Evolutionary conservation across 2,113 vertebrate species (phyloP), one percentile per base, ranked within the genome.

Genomic region (Ameiurus melas): DNA sequence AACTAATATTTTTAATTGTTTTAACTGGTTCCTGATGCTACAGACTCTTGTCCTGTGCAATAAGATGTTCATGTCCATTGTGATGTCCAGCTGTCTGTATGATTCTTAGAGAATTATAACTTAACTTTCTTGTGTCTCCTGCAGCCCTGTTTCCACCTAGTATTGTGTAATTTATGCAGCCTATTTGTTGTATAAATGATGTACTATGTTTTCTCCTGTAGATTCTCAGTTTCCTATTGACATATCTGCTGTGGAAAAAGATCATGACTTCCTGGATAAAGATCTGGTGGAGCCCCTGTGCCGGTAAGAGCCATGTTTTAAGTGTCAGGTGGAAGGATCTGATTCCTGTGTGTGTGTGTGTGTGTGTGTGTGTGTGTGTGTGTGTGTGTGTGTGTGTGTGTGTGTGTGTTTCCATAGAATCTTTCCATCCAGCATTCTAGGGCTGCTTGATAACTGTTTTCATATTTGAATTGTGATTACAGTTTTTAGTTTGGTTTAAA

Each of bases 261-360:
- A 99, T 93, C 98, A 99, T 94, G 98, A 99, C 94, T 99, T 99
- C 93, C 95, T 99, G 91, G 98, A 99, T 91, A 97, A 96, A 92
- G 98, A 99, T 92, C 97, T 99, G 94, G 98, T 99, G 94, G 98
- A 99, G 95, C 96, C 98, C 91, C 95, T 99, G 92, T 99, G 95
- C 95, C 97, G 98, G 98, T 99, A 96, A 96, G 93, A 85, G 47
- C 12, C 3, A 20, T 47, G 39, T 51, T 84, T 84, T 17, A 36
- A 36, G 55, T 5, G 27, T 84, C 22, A 30, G n/a, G 5, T 68
- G 62, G 62, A 68, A 51, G 39, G 22, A 68, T 84, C 36, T 83
- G 33, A 22, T 70, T 19, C 87, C 4, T n/a, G 3, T n/a, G 43
- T 79, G 22, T 79, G 3, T 53, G 25, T 53, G 43, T 79, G 25